These are phyloP conservation scores for Dynastes grantii DNA, from an alignment of 2,888 invertebrate genomes.

Conservation along the genomic window DNA sequence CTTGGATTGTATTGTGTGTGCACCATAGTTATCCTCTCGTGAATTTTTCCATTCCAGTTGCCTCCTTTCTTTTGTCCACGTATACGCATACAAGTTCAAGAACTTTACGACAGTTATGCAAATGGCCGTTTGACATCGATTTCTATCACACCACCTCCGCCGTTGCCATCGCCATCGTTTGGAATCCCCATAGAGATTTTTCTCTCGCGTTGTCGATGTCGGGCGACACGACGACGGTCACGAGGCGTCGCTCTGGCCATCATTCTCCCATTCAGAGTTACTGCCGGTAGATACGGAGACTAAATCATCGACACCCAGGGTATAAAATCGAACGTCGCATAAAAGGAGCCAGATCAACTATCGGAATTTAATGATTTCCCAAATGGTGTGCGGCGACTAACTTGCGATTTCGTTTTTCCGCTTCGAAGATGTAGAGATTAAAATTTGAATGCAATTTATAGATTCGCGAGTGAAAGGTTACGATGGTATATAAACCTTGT, in stretches of 20 bases:
- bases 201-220: constrained; percentile 19
- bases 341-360: constrained; percentile 25
- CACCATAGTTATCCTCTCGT: background rate
- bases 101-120: constrained; percentile 62
- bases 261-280: constrained; percentile 30
- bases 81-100: constrained; percentile 36
- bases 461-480: background rate
- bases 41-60: background rate
- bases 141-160: constrained; percentile 50
- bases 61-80: background rate
- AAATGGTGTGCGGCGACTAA: constrained; percentile 29
- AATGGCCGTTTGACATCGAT: constrained; percentile 63
- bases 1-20: background rate
- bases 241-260: constrained; percentile 31
- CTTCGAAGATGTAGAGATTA: background rate
- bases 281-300: constrained; percentile 19
- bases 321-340: constrained; percentile 39
- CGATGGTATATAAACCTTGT: background rate
- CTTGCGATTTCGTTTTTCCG: constrained; percentile 10
- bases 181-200: constrained; percentile 59
- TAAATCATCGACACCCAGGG: constrained; percentile 26
- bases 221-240: constrained; percentile 32
- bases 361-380: constrained; percentile 34
- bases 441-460: constrained; percentile 8
- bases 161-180: constrained; percentile 26